Percentiles rank a stretch among this genome's conserved stretches.
Conservation (phyloP, 2,888 invertebrate genomes). For the Graphium colonna region DNA sequence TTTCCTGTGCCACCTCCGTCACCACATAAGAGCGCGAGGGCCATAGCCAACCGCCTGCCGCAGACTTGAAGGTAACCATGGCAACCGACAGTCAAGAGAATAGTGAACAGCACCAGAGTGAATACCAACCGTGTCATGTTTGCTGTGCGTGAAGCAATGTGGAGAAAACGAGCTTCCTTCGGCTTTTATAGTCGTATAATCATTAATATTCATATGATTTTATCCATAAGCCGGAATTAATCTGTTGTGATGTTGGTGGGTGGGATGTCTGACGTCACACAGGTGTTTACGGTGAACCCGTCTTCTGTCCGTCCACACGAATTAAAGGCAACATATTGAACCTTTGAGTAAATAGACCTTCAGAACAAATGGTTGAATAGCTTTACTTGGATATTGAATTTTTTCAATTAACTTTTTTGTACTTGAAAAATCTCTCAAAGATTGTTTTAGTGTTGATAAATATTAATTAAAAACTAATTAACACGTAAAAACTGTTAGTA, state of each 20-base stretch:
- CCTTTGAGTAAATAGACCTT: no score
- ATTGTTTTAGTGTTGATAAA: no score
- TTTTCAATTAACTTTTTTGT: no score
- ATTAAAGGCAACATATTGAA: background rate
- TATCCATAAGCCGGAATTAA: no score
- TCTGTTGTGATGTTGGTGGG: no score
- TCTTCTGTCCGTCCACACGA: background rate
- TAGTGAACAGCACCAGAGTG: background rate
- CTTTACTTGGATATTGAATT: no score
- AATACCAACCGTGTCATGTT: slow-evolving; percentile 7
- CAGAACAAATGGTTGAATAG: no score
- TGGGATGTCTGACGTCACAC: no score
- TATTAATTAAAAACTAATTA: no score
- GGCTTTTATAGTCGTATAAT: slow-evolving; percentile 10
- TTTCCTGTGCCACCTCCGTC: slow-evolving; percentile 24
- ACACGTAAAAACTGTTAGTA: no score
- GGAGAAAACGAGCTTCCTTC: background rate
- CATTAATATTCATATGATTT: slow-evolving; percentile 10
- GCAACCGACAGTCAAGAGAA: slow-evolving; percentile 8
- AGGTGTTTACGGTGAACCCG: no score
- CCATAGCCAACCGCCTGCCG: slow-evolving; percentile 30
- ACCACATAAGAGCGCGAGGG: slow-evolving; percentile 29
- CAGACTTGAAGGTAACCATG: slow-evolving; percentile 26
- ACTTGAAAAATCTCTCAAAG: no score
- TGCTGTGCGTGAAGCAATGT: background rate